These are phyloP conservation scores for Hyposmocoma kahamanoa DNA, from an alignment of 1,140 invertebrate species.

Conservation along the genomic window DNA sequence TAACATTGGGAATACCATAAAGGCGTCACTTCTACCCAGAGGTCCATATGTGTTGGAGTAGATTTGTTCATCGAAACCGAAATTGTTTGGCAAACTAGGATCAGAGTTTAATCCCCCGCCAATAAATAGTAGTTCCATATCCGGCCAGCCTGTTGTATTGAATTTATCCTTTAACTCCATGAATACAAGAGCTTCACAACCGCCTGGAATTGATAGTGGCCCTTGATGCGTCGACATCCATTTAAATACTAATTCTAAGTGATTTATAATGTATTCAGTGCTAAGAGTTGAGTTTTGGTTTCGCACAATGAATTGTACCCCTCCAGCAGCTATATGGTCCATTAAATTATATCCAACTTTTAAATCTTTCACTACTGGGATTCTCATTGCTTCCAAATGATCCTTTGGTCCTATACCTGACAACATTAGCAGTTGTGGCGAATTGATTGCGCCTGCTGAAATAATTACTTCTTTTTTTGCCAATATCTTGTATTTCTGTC, in stretches of 20 bases:
- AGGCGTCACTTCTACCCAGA: slow-evolving; percentile 73
- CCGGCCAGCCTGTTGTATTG: slow-evolving; percentile 78
- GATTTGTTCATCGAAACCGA: slow-evolving; percentile 76
- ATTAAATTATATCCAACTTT: slow-evolving; percentile 87
- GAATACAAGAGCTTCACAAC: slow-evolving; percentile 86
- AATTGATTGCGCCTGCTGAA: slow-evolving; percentile 83
- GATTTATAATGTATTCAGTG: slow-evolving; percentile 48
- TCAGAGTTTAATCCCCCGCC: slow-evolving; percentile 73
- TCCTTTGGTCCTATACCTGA: slow-evolving; percentile 85
- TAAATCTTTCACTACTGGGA: slow-evolving; percentile 79
- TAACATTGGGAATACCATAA: slow-evolving; percentile 80
- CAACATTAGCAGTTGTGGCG: slow-evolving; percentile 86
- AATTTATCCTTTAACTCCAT: slow-evolving; percentile 80
- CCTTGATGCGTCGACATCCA: slow-evolving; percentile 70
- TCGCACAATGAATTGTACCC: slow-evolving; percentile 80
- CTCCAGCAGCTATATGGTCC: slow-evolving; percentile 84
- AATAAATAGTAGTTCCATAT: slow-evolving; percentile 83
- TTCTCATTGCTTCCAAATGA: slow-evolving; percentile 78
- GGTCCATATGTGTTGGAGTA: slow-evolving; percentile 71
- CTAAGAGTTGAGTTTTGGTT: slow-evolving; percentile 45
- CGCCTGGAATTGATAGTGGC: slow-evolving; percentile 85
- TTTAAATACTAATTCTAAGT: slow-evolving; percentile 67
- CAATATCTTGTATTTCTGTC: slow-evolving; percentile 72
- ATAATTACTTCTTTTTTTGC: slow-evolving; percentile 85
- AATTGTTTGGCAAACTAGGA: slow-evolving; percentile 68